These are phyloP conservation scores for Eristalis tenax DNA, from an alignment of 2,888 invertebrate genomes.

Conservation along the genomic window DNA sequence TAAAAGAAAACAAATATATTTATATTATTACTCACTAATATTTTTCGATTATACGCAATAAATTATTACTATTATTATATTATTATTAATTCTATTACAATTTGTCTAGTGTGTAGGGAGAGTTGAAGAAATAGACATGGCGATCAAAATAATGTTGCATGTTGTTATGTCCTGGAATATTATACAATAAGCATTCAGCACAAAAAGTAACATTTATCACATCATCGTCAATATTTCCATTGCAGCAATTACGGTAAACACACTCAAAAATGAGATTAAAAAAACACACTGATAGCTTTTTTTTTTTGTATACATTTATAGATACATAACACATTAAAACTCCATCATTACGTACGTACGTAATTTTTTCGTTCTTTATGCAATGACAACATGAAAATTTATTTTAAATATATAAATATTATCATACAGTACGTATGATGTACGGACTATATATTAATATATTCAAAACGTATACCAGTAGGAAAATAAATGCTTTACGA, in stretches of 20 bases:
- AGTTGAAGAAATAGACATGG: slow-evolving; percentile 44
- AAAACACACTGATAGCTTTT: slow-evolving; percentile 59
- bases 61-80: slow-evolving; percentile 66
- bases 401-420: slow-evolving; percentile 36
- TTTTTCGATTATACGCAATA: slow-evolving; percentile 70
- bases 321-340: slow-evolving; percentile 12
- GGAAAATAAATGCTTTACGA: slow-evolving; percentile 44
- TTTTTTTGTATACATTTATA: slow-evolving; percentile 50
- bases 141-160: slow-evolving; percentile 23
- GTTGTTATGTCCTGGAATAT: neutral
- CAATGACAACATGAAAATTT: slow-evolving; percentile 68
- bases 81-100: slow-evolving; percentile 56
- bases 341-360: neutral
- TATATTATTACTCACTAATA: slow-evolving; percentile 66
- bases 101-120: slow-evolving; percentile 45
- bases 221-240: slow-evolving; percentile 52
- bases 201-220: slow-evolving; percentile 61
- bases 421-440: slow-evolving; percentile 25
- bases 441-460: slow-evolving; percentile 32
- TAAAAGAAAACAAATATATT: slow-evolving; percentile 61
- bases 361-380: slow-evolving; percentile 38
- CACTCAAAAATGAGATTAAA: slow-evolving; percentile 54
- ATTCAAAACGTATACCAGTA: slow-evolving; percentile 37
- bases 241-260: slow-evolving; percentile 39
- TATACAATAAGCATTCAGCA: slow-evolving; percentile 66